Evolutionary conservation across 2,888 invertebrate genomes (phyloP), one percentile per base, ranked within the genome.

Genomic region (Chymomyza amoena): DNA sequence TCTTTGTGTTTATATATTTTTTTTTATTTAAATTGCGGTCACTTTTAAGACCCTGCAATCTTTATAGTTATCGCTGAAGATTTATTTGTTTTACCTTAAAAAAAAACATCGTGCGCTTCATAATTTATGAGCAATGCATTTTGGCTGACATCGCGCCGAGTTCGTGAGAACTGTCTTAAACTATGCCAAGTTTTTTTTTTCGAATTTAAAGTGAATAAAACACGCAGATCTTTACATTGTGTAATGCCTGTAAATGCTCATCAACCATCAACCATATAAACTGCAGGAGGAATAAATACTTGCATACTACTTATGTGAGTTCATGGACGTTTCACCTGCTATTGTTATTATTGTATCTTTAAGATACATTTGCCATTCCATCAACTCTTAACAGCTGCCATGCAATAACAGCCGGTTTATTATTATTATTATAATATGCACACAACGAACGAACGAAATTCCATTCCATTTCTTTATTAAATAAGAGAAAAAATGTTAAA

Each of bases 101-200:
- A 65, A 51, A 63, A 28, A 57, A 15, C n/a, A 10, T 13, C 28
- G 68, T 62, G 69, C 60, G 50, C 54, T 18, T 18, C 20, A 66
- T 83, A 78, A 87, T 83, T 83, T 87, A 87, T 83, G 88, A 28
- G 50, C 63, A 74, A 79, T 80, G 77, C 69, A 80, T 61, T 76
- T 69, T 64, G 39, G 56, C 77, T 78, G 66, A 36, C 64, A 80
- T 80, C 74, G 72, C 39, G 39, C 32, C 1, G 68, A 68, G 72
- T 80, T 78, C 68, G 64, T 5, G 28, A 61, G 80, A 78, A 77
- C 39, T 15, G 4, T 1, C 39, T 45, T 45, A 45, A 45, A 45
- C 39, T 45, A 10, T 45, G 39, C 39, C 39, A 45, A 45, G 39
- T 45, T 45, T 0, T 13, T 45, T n/a, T n/a, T n/a, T n/a, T n/a